Evolutionary conservation across 2,113 vertebrate genomes (phyloP).

Genomic region (Delphinus delphis): DNA sequence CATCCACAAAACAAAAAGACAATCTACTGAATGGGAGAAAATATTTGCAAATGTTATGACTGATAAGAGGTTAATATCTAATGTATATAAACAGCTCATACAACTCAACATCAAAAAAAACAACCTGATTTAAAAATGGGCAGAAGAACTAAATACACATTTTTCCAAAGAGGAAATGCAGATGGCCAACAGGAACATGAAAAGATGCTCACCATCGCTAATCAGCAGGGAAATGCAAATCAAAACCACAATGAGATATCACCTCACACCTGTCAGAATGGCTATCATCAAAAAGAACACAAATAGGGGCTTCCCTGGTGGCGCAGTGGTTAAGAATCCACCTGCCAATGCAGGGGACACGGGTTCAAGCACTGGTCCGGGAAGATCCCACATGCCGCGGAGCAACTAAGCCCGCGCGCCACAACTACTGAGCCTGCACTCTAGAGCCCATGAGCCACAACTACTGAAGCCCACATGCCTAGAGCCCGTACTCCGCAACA

Average conservation of each 20-base stretch:
- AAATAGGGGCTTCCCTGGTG: neutral
- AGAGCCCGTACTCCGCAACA: too few species aligned
- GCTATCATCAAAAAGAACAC: neutral
- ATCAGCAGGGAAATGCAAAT: neutral
- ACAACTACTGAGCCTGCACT: too few species aligned
- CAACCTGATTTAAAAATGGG: neutral
- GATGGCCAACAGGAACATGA: neutral
- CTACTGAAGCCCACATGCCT: too few species aligned
- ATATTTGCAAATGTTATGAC: neutral
- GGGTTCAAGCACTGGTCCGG: too few species aligned
- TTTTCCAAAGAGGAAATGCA: neutral
- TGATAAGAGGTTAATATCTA: neutral
- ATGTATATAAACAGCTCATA: neutral
- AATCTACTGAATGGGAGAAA: neutral
- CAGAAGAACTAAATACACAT: neutral
- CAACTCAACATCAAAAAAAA: neutral
- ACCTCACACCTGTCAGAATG: neutral
- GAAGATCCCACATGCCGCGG: too few species aligned
- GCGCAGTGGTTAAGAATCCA: too few species aligned
- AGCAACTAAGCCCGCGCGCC: too few species aligned
- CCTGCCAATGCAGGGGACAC: too few species aligned
- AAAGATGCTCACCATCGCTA: neutral
- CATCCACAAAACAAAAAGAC: neutral
- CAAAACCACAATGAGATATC: neutral
- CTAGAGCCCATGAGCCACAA: too few species aligned